Evolutionary conservation across 2,113 vertebrate species (phyloP), one percentile per base, ranked within the genome.

Genomic region (Eclectus roratus): DNA sequence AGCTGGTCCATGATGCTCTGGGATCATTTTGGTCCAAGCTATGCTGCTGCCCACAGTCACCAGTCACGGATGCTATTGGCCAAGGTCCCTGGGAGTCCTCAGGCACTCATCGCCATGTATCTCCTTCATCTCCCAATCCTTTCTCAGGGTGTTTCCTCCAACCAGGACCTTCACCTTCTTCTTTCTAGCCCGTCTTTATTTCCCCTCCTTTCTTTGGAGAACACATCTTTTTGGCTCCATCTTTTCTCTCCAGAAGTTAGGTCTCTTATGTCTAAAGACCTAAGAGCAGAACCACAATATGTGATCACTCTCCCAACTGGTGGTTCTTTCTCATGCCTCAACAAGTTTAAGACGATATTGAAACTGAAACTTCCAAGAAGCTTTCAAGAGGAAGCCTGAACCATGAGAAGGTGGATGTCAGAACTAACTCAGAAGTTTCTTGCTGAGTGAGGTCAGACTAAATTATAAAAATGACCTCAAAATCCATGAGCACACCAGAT

Each of bases 1-100:
- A 63, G 43, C 47, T 47, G 35, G 6, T 43, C 46, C 21, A 3
- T 53, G 53, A 21, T 6, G 21, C 20, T 79, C 33, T 60, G 35
- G 25, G 29, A 18, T 41, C 2, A 0, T 68, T 4, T 5, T 41
- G 10, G 18, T 55, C 44, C 28, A 69, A 37, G 31, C 28, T 64
- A 28, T 1, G 2, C 21, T 23, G 10, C 53, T 81, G n/a, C 49
- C 68, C 1, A 1, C 13, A 23, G 27, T 47, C 28, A 71, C 24
- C 31, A 35, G 10, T 14, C 63, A 69, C 1, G 4, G 41, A 23
- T 1, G 1, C 1, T 18, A 4, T 39, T 46, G 31, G 6, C 8
- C 4, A 2, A 63, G 24, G 9, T 19, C 28, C 17, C 17, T 61
- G 15, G 5, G 5, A 9, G 1, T 25, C 46, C 25, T 72, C 25